These are phyloP conservation scores for Magallana ariakensis DNA, from an alignment of 1,140 invertebrate species.

Conservation along the genomic window DNA sequence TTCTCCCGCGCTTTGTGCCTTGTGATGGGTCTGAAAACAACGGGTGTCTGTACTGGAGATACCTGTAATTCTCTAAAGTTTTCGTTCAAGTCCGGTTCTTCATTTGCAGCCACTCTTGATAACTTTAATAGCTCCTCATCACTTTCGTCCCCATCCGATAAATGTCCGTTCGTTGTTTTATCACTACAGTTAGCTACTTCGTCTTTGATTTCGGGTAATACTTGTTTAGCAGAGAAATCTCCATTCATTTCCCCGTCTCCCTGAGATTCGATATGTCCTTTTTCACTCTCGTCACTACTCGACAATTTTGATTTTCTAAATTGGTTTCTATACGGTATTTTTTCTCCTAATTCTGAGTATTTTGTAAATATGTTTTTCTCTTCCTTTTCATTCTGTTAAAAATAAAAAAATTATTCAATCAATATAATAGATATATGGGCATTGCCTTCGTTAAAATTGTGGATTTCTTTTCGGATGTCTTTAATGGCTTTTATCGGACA, in stretches of 20 bases:
- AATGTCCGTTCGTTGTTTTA: not conserved
- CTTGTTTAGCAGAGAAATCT: not conserved
- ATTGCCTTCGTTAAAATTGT: no score
- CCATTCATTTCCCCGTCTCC: not conserved
- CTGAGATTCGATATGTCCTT: not conserved
- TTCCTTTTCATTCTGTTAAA: not conserved
- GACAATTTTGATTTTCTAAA: slow-evolving; percentile 17
- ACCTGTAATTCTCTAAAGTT: slow-evolving; percentile 62
- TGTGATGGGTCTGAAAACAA: slow-evolving; percentile 69
- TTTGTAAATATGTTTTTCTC: slow-evolving; percentile 50
- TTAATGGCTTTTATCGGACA: no score
- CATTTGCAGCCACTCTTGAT: slow-evolving; percentile 45
- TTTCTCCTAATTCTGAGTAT: slow-evolving; percentile 66
- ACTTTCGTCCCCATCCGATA: slow-evolving; percentile 7
- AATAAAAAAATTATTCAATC: no score
- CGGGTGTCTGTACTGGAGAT: slow-evolving; percentile 71
- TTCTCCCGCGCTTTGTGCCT: slow-evolving; percentile 63
- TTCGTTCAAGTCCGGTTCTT: slow-evolving; percentile 25
- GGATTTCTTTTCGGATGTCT: no score
- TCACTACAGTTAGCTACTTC: not conserved
- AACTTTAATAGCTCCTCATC: slow-evolving; percentile 43
- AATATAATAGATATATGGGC: no score
- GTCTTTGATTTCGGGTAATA: slow-evolving; percentile 18
- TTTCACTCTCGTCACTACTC: not conserved
- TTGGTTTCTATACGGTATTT: slow-evolving; percentile 38